Conservation (phyloP, 2,888 invertebrate species). For the Diarsia brunnea region DNA sequence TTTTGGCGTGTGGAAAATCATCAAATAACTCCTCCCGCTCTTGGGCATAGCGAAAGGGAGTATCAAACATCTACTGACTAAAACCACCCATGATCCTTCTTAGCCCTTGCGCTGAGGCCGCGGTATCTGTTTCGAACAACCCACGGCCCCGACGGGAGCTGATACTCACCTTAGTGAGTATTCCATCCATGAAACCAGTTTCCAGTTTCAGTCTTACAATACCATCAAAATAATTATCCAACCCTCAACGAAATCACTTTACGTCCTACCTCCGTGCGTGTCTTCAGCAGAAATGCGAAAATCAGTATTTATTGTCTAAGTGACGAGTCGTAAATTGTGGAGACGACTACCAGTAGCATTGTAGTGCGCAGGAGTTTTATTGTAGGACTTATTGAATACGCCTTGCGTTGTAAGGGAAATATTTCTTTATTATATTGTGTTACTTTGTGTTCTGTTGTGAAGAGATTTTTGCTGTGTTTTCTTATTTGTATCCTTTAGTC, state of each 20-base stretch:
- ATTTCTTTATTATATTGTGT: constrained; percentile 68
- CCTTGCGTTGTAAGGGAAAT: constrained; percentile 63
- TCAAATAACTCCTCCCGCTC: no score
- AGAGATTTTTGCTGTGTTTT: constrained; percentile 13
- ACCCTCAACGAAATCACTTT: constrained; percentile 49
- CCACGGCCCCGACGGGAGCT: no score
- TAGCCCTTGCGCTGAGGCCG: no score
- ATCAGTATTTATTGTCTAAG: constrained; percentile 89
- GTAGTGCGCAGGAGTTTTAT: constrained; percentile 74
- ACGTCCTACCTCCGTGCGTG: constrained; percentile 77
- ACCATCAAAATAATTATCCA: constrained; percentile 37
- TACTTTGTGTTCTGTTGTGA: constrained; percentile 54
- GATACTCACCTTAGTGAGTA: no score
- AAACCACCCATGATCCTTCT: no score
- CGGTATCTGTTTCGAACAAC: no score
- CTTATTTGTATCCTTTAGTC: not conserved
- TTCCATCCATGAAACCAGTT: constrained; percentile 28
- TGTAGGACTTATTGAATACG: constrained; percentile 70
- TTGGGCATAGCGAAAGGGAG: no score
- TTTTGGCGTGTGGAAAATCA: no score
- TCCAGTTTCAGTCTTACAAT: constrained; percentile 31
- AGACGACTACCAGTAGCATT: constrained; percentile 81
- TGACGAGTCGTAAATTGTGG: constrained; percentile 88
- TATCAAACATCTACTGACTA: no score
- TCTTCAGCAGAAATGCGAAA: constrained; percentile 85